These are phyloP conservation scores for Mustela nigripes DNA, from an alignment of 2,113 vertebrate genomes.

Conservation along the genomic window DNA sequence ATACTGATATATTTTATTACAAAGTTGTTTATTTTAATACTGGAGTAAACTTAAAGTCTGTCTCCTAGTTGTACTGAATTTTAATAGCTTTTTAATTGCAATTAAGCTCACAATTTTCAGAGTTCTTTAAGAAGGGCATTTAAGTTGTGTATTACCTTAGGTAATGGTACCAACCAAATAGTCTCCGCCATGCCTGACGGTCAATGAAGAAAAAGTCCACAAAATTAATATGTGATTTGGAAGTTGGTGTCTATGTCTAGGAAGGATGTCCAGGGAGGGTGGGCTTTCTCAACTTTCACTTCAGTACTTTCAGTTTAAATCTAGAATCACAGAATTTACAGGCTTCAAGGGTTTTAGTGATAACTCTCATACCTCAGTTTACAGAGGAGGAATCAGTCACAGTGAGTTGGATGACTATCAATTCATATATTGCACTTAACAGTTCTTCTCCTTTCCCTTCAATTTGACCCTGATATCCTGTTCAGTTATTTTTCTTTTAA, in stretches of 20 bases:
- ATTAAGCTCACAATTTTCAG: slow-evolving; percentile 46
- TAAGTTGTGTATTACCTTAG: neutral
- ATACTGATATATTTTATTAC: slow-evolving; percentile 22
- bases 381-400: slow-evolving; percentile 48
- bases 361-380: neutral
- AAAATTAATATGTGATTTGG: neutral
- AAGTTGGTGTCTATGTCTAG: neutral
- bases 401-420: neutral
- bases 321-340: slow-evolving; percentile 5
- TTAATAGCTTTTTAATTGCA: slow-evolving; percentile 51
- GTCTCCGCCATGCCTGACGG: neutral
- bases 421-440: neutral
- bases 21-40: slow-evolving; percentile 51
- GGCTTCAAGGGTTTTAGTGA: neutral
- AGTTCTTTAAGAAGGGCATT: slow-evolving; percentile 8
- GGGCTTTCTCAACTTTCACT: neutral
- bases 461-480: neutral
- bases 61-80: slow-evolving; percentile 58
- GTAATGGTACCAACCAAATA: neutral
- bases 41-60: slow-evolving; percentile 50
- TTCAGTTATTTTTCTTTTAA: slow-evolving; percentile 5
- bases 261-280: neutral
- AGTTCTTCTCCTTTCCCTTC: neutral
- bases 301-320: neutral
- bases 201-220: neutral